These are phyloP conservation scores for Drosophila nasuta DNA, from an alignment of 1,140 invertebrate genomes.

Conservation along the genomic window DNA sequence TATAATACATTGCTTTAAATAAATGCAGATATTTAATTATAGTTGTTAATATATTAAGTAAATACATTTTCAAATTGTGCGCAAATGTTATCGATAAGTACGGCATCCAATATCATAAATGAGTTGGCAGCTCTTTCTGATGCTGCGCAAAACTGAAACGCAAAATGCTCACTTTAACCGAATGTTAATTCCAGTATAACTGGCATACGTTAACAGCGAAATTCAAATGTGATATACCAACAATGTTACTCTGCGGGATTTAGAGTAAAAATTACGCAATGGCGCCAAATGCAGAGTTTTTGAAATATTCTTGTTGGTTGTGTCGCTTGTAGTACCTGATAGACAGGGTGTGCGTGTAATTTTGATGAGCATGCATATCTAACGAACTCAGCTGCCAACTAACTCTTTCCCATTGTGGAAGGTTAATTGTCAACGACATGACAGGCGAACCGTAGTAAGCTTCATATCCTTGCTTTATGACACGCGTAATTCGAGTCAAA, in stretches of 20 bases:
- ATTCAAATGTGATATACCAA: neutral
- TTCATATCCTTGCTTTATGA: constrained; percentile 80
- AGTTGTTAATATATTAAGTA: no score
- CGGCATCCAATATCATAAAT: no score
- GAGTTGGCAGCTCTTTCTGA: no score
- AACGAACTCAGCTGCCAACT: constrained; percentile 12
- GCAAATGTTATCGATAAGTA: no score
- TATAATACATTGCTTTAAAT: no score
- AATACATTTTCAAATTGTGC: no score
- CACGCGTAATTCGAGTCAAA: constrained; percentile 84
- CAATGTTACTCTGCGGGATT: neutral
- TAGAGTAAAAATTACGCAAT: neutral
- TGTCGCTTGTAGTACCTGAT: neutral
- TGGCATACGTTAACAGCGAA: neutral
- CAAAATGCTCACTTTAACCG: neutral
- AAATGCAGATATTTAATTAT: no score
- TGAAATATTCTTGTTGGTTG: neutral
- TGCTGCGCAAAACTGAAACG: neutral
- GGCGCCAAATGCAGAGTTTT: neutral
- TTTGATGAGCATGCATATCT: neutral
- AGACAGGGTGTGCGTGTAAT: neutral
- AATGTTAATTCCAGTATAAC: neutral
- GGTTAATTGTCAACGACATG: constrained; percentile 40
- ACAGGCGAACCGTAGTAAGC: constrained; percentile 55
- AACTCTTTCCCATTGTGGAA: constrained; percentile 26